These are phyloP conservation scores for Mustela lutreola DNA, from an alignment of 2,113 vertebrate genomes.

Conservation along the genomic window DNA sequence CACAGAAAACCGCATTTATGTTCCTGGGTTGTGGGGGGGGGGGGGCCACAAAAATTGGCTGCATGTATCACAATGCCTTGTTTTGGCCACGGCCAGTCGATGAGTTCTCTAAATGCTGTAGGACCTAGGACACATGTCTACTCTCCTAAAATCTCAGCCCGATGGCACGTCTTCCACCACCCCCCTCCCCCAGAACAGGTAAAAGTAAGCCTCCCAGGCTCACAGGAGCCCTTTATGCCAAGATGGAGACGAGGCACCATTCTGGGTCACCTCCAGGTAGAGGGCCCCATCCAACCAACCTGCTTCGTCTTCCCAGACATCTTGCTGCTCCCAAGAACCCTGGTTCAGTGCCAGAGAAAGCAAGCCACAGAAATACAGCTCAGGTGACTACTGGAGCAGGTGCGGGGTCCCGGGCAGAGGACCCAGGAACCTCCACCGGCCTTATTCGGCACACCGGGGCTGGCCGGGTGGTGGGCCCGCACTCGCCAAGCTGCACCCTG, in stretches of 20 bases:
- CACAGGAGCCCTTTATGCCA: neutral
- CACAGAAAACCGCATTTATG: neutral
- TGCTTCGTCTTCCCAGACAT: neutral
- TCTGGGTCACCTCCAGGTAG: fast-evolving
- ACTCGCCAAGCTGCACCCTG: neutral
- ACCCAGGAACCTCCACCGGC: neutral
- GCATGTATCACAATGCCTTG: neutral
- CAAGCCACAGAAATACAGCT: neutral
- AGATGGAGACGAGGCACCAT: fast-evolving
- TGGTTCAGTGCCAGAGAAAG: neutral
- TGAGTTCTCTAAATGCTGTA: neutral
- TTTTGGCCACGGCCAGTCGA: neutral
- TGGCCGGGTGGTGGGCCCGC: neutral
- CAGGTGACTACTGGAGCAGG: neutral
- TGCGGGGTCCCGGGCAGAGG: neutral
- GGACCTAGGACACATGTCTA: fast-evolving
- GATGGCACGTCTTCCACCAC: neutral
- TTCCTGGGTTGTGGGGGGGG: neutral
- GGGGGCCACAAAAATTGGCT: neutral
- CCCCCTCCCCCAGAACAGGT: neutral
- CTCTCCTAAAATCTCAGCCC: no score
- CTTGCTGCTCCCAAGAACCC: neutral
- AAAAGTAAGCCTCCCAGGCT: fast-evolving
- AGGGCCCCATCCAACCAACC: fast-evolving
- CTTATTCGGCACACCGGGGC: neutral